These are phyloP conservation scores for Dendroctonus valens DNA, from an alignment of 1,140 invertebrate species.

Conservation along the genomic window DNA sequence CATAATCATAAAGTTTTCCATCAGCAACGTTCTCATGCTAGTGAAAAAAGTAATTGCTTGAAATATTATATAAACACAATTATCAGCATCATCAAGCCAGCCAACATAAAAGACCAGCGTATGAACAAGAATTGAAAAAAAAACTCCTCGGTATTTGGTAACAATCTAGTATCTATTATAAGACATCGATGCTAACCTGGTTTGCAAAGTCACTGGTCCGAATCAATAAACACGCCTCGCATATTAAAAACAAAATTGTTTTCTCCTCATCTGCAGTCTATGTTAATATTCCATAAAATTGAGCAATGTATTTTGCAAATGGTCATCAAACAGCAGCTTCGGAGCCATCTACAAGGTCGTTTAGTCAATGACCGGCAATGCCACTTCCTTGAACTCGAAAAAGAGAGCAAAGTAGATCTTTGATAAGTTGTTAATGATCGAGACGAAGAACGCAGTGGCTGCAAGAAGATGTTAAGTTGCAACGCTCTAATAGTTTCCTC, in stretches of 20 bases:
- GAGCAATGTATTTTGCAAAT: conserved; percentile 21
- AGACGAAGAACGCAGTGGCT: conserved; percentile 16
- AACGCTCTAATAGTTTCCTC: conserved; percentile 28
- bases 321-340: conserved; percentile 11
- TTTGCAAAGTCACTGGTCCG: no score
- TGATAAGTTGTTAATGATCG: conserved; percentile 13
- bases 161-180: no score
- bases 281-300: conserved; percentile 20
- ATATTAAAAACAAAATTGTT: not conserved
- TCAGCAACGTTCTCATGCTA: no score
- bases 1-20: no score
- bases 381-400: conserved; percentile 31
- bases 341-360: conserved; percentile 25
- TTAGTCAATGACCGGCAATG: conserved; percentile 31
- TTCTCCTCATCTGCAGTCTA: not conserved
- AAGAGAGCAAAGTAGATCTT: conserved; percentile 28
- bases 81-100: no score
- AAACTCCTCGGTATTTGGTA: no score
- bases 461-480: conserved; percentile 26
- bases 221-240: not conserved
- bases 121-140: no score
- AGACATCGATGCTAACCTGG: no score
- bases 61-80: no score
- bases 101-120: no score
- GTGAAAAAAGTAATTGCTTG: no score